phyloP scores from a whole-genome alignment of 2,888 invertebrate genomes.

The Caenorhabditis uteleia region DNA sequence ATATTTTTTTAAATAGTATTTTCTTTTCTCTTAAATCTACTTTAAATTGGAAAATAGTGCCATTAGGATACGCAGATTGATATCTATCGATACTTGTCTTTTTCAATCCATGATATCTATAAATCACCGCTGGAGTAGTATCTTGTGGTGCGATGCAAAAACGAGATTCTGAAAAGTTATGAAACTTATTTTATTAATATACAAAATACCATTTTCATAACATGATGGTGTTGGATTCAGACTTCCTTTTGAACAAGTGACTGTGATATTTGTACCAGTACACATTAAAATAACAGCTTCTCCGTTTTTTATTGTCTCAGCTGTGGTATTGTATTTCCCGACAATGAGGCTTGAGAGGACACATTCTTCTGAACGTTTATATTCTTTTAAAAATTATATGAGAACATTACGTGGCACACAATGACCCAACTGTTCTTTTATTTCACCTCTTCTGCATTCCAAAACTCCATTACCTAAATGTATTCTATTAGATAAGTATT shows the following conservation, averaged over 20 bases:
- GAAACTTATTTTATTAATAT: neutral
- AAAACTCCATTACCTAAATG: constrained; percentile 48
- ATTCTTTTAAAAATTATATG: neutral
- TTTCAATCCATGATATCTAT: constrained; percentile 43
- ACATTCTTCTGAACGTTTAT: constrained; percentile 44
- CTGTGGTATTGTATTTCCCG: constrained; percentile 36
- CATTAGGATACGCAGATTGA: constrained; percentile 65
- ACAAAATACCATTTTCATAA: constrained; percentile 40
- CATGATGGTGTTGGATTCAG: constrained; percentile 43
- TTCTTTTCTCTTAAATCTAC: constrained; percentile 19
- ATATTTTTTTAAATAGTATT: constrained; percentile 1
- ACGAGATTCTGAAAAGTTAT: constrained; percentile 27
- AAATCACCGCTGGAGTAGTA: constrained; percentile 53
- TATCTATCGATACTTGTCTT: constrained; percentile 44
- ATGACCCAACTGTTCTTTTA: constrained; percentile 49
- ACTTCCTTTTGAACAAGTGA: constrained; percentile 43
- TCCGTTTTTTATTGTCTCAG: constrained; percentile 38
- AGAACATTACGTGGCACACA: constrained; percentile 60
- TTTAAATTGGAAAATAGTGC: constrained; percentile 66
- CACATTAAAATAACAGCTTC: constrained; percentile 36
- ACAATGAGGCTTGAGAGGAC: constrained; percentile 30
- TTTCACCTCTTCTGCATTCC: constrained; percentile 55
- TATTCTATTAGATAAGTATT: no score
- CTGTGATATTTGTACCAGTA: constrained; percentile 35
- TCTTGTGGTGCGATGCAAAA: constrained; percentile 57